Base-by-base conservation (phyloP, 2,797 vertebrate species). In the Onychomys arenicola region DNA sequence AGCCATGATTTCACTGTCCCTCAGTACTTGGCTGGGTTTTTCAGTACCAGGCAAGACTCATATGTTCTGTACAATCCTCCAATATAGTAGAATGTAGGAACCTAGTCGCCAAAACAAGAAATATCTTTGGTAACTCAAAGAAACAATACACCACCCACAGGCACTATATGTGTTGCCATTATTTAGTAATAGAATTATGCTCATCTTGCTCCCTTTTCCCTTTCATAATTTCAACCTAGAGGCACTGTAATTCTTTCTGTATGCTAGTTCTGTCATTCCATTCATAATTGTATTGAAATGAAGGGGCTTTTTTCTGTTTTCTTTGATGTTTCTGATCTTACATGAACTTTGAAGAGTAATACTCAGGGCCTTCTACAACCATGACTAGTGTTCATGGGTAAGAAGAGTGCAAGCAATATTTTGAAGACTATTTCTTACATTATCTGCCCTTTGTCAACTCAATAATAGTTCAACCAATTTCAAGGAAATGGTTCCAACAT, bases 381-480 rank as follows among this genome's bases (percentile, higher is more conserved):
- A 3, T 46, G 73, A 43, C 43, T 40, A 34, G 13, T 84, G 37
- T 89, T 77, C 12, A 57, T 85, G 27, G 57, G n/a, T 81, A 80
- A 80, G 52, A 34, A 63, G 46, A 94, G 17, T 55, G 89, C 25
- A 57, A 88, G 4, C 59, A 90, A 43, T 46, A 49, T 81, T 84
- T 85, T 85, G 43, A 81, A n/a, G 78, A 93, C 49, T 52, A 52
- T 7, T 46, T 93, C 78, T 96, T 29, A 69, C 88, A 11, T 3
- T 7, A 55, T 93, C 59, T 93, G 34, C 34, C 17, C 90, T 90
- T 16, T 82, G 61, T 86, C 27, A 91, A 88, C 46, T 95, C 76
- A 80, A 65, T 55, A 86, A 21, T 65, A 91, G 10, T 82, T 85
- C 46, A 61, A 82, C 3, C 40, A 67, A 86, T 55, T 77, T 91